Percentiles rank a stretch among this genome's conserved stretches.
These are phyloP conservation scores for Mormyrus lacerda DNA, from an alignment of 2,113 vertebrate genomes.

Conservation along the genomic window DNA sequence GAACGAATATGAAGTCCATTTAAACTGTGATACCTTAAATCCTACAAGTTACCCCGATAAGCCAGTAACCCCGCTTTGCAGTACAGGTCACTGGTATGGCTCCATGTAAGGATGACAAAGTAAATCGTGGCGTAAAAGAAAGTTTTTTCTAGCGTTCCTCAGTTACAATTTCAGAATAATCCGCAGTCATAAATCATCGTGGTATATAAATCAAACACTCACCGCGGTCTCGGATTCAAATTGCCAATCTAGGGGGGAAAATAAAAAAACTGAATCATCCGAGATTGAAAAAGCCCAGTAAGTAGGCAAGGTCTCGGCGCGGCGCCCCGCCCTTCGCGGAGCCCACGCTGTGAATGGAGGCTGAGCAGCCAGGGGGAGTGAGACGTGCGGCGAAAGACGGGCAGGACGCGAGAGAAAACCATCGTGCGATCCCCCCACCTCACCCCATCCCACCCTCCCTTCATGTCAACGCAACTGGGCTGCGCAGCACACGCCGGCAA, in stretches of 20 bases:
- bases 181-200: constrained; percentile 5
- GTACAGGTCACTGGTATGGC: not conserved
- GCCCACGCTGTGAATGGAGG: constrained; percentile 23
- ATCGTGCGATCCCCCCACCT: constrained; percentile 9
- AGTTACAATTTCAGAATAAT: constrained; percentile 1
- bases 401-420: constrained; percentile 26
- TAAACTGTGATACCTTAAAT: too few species aligned
- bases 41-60: too few species aligned
- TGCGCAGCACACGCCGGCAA: constrained; percentile 19
- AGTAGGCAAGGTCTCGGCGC: not conserved
- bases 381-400: constrained; percentile 32
- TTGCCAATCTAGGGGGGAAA: not conserved
- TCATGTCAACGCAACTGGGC: constrained; percentile 30
- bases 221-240: not conserved
- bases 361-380: constrained; percentile 25
- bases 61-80: too few species aligned
- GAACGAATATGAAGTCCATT: too few species aligned
- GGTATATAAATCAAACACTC: not conserved
- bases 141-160: not conserved
- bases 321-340: constrained; percentile 34
- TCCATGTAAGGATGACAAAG: not conserved
- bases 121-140: not conserved
- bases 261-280: constrained; percentile 9
- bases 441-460: constrained; percentile 3
- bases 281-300: constrained; percentile 10